Evolutionary conservation across 2,113 vertebrate species (phyloP).

Genomic region (Cercocebus atys): DNA sequence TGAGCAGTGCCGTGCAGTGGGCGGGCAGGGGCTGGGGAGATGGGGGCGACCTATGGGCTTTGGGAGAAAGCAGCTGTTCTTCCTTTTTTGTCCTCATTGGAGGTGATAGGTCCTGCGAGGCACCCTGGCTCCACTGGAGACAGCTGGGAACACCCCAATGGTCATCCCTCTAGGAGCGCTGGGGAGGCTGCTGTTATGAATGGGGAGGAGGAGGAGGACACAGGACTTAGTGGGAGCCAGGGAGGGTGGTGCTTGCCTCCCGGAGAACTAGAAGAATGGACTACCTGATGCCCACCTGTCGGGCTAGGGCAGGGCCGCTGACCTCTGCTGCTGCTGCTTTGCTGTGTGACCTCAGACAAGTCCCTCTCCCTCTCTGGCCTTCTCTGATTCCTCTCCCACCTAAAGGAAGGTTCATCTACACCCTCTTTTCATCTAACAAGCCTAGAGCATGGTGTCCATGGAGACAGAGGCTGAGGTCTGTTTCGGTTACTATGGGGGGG

Average conservation of each 20-base stretch:
- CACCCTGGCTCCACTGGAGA: neutral
- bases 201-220: neutral
- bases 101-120: neutral
- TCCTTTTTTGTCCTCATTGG: neutral
- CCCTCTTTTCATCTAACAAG: neutral
- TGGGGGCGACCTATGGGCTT: neutral
- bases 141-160: neutral
- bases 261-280: neutral
- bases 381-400: neutral
- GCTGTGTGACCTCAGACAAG: neutral
- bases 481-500: neutral
- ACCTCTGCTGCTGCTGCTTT: neutral
- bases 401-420: neutral
- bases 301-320: accelerated
- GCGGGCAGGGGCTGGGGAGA: no score
- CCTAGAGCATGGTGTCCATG: neutral
- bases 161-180: neutral
- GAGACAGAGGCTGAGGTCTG: neutral
- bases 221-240: neutral
- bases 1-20: neutral
- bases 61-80: neutral
- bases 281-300: neutral
- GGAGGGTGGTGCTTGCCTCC: neutral
- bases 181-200: neutral
- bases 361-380: neutral